Evolutionary conservation across 2,113 vertebrate genomes (phyloP), one percentile per base, ranked within the genome.

Genomic region (Phyllostomus hastatus): DNA sequence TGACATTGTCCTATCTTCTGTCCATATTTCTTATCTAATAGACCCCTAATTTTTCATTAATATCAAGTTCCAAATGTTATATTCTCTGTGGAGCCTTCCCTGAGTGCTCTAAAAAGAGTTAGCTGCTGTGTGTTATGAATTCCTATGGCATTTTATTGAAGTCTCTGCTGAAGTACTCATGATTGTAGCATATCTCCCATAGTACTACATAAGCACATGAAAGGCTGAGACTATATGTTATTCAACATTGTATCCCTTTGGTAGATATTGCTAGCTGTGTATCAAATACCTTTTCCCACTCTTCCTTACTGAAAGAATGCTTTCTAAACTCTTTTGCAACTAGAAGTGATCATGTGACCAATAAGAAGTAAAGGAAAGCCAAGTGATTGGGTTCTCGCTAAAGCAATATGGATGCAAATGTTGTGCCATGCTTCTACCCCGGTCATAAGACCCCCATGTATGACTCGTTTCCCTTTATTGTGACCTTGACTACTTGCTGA

Each of bases 51-150:
- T 16, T 84, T 95, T 94, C 9, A 78, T 82, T 82, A 82, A 76
- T 41, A 54, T 88, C 4, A 8, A 93, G 54, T 80, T 92, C 81
- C 81, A 90, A 85, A 75, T 88, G 15, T 81, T 93, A 48, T 50
- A 75, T 69, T 59, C 8, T 80, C 17, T 35, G 2, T 52, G 11
- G 97, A 88, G n/a, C 9, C 38, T 88, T 78, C 4, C 20, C 72
- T 76, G 59, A 88, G 10, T 82, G 41, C 26, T 91, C 48, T 52
- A 61, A 67, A 70, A 86, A 67, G 26, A 79, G 52, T 38, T 64
- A 81, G 31, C 46, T 82, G 15, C 19, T 86, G 22, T 89, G 33
- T 95, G 22, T 84, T 95, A 64, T 50, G n/a, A 93, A 92, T 88
- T 91, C 5, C 8, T 69, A 19, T n/a, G 67, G 10, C 50, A 79